Evolutionary conservation across 2,113 vertebrate genomes (phyloP), one percentile per base, ranked within the genome.

Genomic region (Platysteira castanea): DNA sequence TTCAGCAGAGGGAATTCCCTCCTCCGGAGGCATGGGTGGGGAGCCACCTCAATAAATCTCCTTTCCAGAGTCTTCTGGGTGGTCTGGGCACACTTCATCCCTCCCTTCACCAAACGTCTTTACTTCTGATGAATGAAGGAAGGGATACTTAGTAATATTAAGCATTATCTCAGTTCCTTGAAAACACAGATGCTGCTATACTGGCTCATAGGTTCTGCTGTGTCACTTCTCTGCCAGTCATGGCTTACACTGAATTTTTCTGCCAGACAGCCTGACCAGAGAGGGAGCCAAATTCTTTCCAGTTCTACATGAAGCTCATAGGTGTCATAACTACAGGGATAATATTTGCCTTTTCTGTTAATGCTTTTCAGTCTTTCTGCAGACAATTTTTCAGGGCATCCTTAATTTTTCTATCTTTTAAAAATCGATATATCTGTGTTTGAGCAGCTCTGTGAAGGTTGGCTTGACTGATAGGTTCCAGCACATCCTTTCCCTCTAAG

Each of bases 1-100:
- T 68, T 65, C 12, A 7, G 52, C 46, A 69, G 53, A 77, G 54
- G 76, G 76, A 84, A 78, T 92, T 93, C 83, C 59, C 42, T 94
- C 42, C 71, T 90, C 35, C 2, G 1, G 50, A 41, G 42, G 5
- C 27, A 3, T 37, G n/a, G 0, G 1, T 42, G 37, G 50, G 8
- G 21, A 68, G 33, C 35, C 21, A 44, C 44, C 49, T 77, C 80
- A 31, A 35, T 70, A 65, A 88, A 81, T 64, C 60, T 39, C 24
- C 39, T 84, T 71, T 78, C 54, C 1, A 0, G 30, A 63, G 15
- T 77, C 42, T 18, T 59, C 67, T 81, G 20, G 14, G 42, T 86
- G 49, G 30, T 37, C 67, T 88, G 73, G 30, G 7, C 31, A 7
- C 35, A 23, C 20, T 54, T 84, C 64, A 74, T 88, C 42, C 57